These are phyloP conservation scores for Triops longicaudatus DNA, from an alignment of 1,140 invertebrate genomes.

Conservation along the genomic window DNA sequence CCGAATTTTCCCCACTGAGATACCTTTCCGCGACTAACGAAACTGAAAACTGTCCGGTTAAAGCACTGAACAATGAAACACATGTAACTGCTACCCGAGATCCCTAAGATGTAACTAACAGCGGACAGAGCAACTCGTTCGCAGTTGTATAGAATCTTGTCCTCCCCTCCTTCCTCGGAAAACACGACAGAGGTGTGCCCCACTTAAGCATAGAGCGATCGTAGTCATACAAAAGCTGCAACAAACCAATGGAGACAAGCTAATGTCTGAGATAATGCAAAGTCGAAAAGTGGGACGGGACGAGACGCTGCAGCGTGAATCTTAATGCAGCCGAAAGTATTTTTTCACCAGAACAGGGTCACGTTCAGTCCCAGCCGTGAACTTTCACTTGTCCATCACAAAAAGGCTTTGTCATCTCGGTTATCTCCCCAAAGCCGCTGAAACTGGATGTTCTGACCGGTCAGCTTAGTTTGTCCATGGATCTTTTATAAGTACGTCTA, in stretches of 20 bases:
- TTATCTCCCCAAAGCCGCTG: not conserved
- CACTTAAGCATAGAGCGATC: not conserved
- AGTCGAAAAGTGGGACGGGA: not conserved
- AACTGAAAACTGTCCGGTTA: not conserved
- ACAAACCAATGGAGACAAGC: not conserved
- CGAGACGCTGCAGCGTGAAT: conserved; percentile 2
- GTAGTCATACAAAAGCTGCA: not conserved
- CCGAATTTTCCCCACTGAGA: not conserved
- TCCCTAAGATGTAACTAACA: conserved; percentile 7
- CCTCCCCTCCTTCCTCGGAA: not conserved
- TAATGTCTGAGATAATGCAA: not conserved
- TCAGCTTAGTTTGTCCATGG: no score
- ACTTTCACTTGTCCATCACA: not conserved
- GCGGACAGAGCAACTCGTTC: not conserved
- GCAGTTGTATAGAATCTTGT: conserved; percentile 13
- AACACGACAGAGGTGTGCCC: conserved; percentile 3
- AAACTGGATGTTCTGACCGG: not conserved
- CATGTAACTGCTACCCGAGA: not conserved
- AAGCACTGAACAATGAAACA: not conserved
- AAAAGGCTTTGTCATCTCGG: not conserved
- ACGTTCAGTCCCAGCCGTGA: not conserved
- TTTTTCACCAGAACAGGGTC: not conserved
- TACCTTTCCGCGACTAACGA: not conserved
- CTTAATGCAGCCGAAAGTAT: not conserved
- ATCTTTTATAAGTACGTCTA: no score